Percentiles rank a stretch among this genome's conserved stretches.
Evolutionary conservation across 2,797 vertebrate genomes (phyloP).

Genomic region (Spondyliosoma cantharus): DNA sequence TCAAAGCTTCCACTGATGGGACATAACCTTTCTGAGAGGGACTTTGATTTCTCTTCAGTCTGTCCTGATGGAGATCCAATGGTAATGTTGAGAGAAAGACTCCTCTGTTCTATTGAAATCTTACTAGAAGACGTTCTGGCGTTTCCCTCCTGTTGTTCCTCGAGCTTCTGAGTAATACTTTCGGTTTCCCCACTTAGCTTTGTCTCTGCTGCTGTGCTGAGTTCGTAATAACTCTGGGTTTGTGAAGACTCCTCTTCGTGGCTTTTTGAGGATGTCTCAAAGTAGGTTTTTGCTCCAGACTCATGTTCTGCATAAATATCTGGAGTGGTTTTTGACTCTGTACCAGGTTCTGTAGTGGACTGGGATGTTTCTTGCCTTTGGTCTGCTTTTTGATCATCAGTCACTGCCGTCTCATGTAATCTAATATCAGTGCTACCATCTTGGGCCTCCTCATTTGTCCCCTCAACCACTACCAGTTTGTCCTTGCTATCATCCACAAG

Average conservation of each 20-base stretch:
- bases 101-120: constrained; percentile 60
- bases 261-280: constrained; percentile 89
- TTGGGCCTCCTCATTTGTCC: not conserved
- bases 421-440: constrained; percentile 13
- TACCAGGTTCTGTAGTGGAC: constrained; percentile 28
- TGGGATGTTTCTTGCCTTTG: constrained; percentile 31
- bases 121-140: constrained; percentile 27
- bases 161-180: not conserved
- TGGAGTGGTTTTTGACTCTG: constrained; percentile 28
- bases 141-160: constrained; percentile 35
- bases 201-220: constrained; percentile 84
- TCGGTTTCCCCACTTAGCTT: constrained; percentile 31
- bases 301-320: not conserved
- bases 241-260: constrained; percentile 76
- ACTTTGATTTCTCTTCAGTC: constrained; percentile 33
- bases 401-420: constrained; percentile 24
- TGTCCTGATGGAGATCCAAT: constrained; percentile 32
- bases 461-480: not conserved
- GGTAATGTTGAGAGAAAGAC: constrained; percentile 58
- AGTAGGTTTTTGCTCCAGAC: constrained; percentile 79
- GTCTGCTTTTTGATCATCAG: constrained; percentile 21
- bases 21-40: constrained; percentile 44
- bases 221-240: constrained; percentile 91
- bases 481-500: constrained; percentile 31
- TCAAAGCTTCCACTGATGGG: constrained; percentile 65